These are phyloP conservation scores for Melieria picta DNA, from an alignment of 2,888 invertebrate species.

Conservation along the genomic window DNA sequence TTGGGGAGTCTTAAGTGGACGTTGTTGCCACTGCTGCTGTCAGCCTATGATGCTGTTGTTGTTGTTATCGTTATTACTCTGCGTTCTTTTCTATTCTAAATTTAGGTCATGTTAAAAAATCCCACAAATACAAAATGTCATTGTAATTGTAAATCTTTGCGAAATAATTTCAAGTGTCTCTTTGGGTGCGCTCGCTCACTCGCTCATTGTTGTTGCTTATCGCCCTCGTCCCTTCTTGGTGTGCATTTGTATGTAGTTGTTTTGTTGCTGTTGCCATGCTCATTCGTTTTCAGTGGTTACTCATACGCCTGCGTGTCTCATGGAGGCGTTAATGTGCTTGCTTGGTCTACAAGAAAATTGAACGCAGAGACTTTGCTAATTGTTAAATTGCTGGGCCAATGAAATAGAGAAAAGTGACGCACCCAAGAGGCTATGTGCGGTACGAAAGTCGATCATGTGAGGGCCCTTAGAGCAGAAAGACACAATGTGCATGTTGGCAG, in stretches of 20 bases:
- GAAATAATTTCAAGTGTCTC: background rate
- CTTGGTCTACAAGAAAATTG: too few relatives aligned
- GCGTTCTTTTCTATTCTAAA: constrained; percentile 51
- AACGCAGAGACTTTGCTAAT: too few relatives aligned
- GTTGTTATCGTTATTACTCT: too few relatives aligned
- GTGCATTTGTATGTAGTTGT: background rate
- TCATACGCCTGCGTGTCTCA: constrained; percentile 48
- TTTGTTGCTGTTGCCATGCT: background rate
- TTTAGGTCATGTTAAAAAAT: constrained; percentile 50
- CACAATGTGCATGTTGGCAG: too few relatives aligned
- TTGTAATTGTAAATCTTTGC: constrained; percentile 57
- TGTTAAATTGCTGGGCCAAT: too few relatives aligned
- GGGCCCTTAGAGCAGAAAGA: too few relatives aligned
- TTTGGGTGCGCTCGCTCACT: background rate
- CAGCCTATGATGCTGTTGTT: too few relatives aligned
- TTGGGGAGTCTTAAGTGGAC: constrained; percentile 31
- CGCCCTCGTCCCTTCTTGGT: background rate
- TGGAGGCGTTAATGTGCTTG: background rate
- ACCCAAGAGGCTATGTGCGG: too few relatives aligned
- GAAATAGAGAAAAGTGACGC: too few relatives aligned
- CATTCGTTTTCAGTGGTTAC: constrained; percentile 37
- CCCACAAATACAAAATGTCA: constrained; percentile 53
- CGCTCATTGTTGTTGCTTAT: constrained; percentile 1
- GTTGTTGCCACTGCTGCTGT: too few relatives aligned
- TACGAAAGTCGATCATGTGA: too few relatives aligned